Conservation (phyloP, 2,797 vertebrate species). For the Lates japonicus region DNA sequence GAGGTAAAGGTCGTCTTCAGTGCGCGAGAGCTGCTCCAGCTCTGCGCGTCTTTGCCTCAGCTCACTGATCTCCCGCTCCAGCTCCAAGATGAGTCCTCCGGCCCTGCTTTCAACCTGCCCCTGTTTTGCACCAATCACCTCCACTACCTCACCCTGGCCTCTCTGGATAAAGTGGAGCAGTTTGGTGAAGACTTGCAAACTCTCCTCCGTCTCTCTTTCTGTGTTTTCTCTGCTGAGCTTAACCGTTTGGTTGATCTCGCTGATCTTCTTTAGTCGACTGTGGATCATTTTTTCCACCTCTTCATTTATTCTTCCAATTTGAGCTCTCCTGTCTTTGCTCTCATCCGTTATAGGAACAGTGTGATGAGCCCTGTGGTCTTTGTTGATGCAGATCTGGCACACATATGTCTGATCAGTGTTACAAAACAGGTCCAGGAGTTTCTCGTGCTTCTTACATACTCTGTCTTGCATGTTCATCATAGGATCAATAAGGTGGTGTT, state of each 20-base stretch:
- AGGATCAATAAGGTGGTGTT: slow-evolving; percentile 73
- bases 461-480: slow-evolving; percentile 50
- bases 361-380: slow-evolving; percentile 85
- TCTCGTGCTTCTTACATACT: slow-evolving; percentile 79
- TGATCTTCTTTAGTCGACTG: slow-evolving; percentile 59
- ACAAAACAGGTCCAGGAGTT: slow-evolving; percentile 85
- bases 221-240: slow-evolving; percentile 66
- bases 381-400: slow-evolving; percentile 82
- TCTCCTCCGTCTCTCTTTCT: slow-evolving; percentile 71
- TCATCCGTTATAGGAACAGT: slow-evolving; percentile 73
- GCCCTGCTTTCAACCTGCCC: slow-evolving; percentile 63
- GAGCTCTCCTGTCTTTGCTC: slow-evolving; percentile 71
- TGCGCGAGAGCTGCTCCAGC: slow-evolving; percentile 60
- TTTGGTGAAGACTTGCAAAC: slow-evolving; percentile 66
- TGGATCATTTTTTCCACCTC: slow-evolving; percentile 72
- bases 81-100: slow-evolving; percentile 49
- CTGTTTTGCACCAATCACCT: slow-evolving; percentile 65
- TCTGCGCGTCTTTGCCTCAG: slow-evolving; percentile 55
- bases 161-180: slow-evolving; percentile 67
- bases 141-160: slow-evolving; percentile 67
- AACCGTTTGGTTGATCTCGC: slow-evolving; percentile 51
- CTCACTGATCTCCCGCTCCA: slow-evolving; percentile 73
- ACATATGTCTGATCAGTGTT: slow-evolving; percentile 81
- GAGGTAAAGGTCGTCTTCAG: slow-evolving; percentile 68
- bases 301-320: slow-evolving; percentile 39